Conservation (phyloP, 2,888 invertebrate genomes). For the Watsonalla cultraria region DNA sequence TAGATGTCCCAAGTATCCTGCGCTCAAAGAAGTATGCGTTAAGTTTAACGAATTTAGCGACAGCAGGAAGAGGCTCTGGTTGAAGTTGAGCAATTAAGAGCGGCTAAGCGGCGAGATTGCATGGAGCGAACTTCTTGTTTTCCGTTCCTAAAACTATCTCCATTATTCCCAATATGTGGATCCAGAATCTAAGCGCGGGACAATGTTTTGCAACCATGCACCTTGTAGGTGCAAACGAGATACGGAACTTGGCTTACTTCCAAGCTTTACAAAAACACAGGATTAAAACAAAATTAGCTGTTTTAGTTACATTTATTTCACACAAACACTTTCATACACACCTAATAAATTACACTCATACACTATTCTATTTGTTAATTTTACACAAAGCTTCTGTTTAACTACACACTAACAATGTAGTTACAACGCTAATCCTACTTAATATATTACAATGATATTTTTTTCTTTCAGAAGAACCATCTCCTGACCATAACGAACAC, state of each 20-base stretch:
- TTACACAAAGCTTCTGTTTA: slow-evolving; percentile 77
- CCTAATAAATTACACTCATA: slow-evolving; percentile 42
- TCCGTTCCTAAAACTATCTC: slow-evolving; percentile 69
- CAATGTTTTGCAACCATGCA: slow-evolving; percentile 43
- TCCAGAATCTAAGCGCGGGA: slow-evolving; percentile 36
- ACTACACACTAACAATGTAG: slow-evolving; percentile 36
- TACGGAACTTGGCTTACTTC: slow-evolving; percentile 57
- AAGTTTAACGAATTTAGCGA: slow-evolving; percentile 60
- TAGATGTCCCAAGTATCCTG: slow-evolving; percentile 20
- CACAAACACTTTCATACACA: slow-evolving; percentile 61
- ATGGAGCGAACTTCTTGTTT: slow-evolving; percentile 67
- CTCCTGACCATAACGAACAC: no score
- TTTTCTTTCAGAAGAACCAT: no score
- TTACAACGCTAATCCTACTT: slow-evolving; percentile 21
- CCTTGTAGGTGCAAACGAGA: slow-evolving; percentile 32
- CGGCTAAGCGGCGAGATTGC: slow-evolving; percentile 65
- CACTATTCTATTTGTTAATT: slow-evolving; percentile 76
- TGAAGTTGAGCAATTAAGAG: slow-evolving; percentile 76
- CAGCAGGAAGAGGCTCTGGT: slow-evolving; percentile 52
- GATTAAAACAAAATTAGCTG: slow-evolving; percentile 25
- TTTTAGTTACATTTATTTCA: slow-evolving; percentile 51
- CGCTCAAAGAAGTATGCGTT: slow-evolving; percentile 49
- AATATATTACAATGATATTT: slow-evolving; percentile 24
- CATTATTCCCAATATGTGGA: slow-evolving; percentile 61
- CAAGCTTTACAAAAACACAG: slow-evolving; percentile 28